Conservation (phyloP, 92 coral and sea anemone species). For the Umimayanthus chanpuru region DNA sequence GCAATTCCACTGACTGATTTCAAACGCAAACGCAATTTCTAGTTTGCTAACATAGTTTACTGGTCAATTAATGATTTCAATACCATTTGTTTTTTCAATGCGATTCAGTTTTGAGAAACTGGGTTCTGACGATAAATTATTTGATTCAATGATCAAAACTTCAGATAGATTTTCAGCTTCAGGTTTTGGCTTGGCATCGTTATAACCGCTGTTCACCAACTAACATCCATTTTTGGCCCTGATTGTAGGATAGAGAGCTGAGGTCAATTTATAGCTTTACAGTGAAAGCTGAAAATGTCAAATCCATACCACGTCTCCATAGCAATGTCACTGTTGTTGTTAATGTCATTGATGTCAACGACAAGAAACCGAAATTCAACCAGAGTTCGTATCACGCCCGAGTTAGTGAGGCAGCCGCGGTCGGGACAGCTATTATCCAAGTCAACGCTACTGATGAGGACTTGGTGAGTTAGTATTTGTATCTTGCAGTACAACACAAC, state of each 20-base stretch:
- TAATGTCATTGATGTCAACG: conserved; percentile 72
- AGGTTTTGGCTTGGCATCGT: no score
- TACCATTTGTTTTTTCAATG: no score
- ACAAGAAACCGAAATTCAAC: conserved; percentile 69
- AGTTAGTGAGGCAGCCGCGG: conserved; percentile 69
- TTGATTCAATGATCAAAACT: no score
- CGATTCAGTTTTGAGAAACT: no score
- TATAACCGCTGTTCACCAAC: no score
- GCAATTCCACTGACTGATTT: no score
- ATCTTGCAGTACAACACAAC: background rate
- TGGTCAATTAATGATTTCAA: no score
- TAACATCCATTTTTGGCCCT: background rate
- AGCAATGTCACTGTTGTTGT: conserved; percentile 57
- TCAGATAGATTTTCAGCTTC: no score
- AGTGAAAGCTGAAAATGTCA: conserved; percentile 79
- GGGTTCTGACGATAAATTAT: no score
- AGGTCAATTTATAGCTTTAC: conserved; percentile 64
- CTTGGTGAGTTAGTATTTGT: conserved; percentile 51
- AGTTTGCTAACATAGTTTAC: no score
- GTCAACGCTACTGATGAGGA: conserved; percentile 75
- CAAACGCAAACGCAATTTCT: no score
- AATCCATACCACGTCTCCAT: conserved; percentile 63
- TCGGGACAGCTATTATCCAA: conserved; percentile 72
- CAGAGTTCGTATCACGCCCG: conserved; percentile 54
- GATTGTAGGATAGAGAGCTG: conserved; percentile 68